A percentile compares a stretch with the other conserved stretches of the same genome.
Evolutionary conservation across 2,113 vertebrate species (phyloP).

Genomic region (Salvelinus alpinus): DNA sequence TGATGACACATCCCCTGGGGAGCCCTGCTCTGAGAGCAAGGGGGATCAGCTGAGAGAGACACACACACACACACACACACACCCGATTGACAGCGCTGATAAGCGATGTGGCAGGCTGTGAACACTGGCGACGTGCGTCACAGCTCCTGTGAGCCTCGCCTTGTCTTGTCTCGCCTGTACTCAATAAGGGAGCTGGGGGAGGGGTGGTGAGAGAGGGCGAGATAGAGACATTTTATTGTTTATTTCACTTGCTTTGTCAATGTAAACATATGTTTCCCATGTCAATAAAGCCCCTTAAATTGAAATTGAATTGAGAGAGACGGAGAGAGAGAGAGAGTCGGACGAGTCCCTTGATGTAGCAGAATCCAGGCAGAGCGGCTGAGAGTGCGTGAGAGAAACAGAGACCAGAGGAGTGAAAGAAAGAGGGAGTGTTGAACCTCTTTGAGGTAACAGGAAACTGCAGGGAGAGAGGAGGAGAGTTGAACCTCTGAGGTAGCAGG

Average conservation of each 20-base stretch:
- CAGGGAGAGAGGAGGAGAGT: neutral
- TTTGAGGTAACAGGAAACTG: neutral
- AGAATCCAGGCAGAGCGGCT: neutral
- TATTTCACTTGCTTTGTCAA: too few species aligned
- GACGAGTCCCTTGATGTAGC: neutral
- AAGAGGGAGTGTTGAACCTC: neutral
- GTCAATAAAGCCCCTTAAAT: neutral
- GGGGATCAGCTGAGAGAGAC: neutral
- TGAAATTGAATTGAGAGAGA: too few species aligned
- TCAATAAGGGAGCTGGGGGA: neutral
- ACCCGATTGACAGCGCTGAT: constrained; percentile 53
- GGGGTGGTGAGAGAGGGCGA: neutral
- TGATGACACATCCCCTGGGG: neutral
- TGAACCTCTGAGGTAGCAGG: neutral
- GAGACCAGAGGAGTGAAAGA: neutral
- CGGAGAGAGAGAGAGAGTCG: constrained; percentile 8
- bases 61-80: constrained; percentile 13
- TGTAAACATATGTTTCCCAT: too few species aligned
- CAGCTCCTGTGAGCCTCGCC: constrained; percentile 14
- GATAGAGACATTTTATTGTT: neutral
- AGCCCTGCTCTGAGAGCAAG: neutral
- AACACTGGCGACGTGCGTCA: constrained; percentile 46
- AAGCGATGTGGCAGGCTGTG: constrained; percentile 49
- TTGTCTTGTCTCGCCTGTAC: neutral
- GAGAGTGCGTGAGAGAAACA: neutral